Percentiles rank a stretch among this genome's conserved stretches.
Conservation (phyloP, 2,113 vertebrate genomes). For the Antechinus stuartii region DNA sequence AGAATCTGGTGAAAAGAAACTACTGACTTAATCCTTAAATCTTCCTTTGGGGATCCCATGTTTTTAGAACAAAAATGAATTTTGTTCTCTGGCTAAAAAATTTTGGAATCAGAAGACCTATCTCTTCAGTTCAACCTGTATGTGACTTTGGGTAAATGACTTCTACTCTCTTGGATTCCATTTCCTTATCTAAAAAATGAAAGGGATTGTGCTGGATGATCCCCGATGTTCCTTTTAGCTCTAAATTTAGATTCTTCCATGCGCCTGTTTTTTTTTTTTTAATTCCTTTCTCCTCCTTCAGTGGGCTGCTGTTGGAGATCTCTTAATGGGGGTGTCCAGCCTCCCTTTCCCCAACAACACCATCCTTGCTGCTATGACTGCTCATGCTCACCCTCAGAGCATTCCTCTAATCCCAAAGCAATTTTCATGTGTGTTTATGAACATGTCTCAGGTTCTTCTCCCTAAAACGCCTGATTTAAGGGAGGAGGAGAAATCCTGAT, state of each 20-base stretch:
- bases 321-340: background rate
- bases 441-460: background rate
- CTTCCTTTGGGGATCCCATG: background rate
- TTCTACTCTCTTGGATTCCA: background rate
- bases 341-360: background rate
- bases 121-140: background rate
- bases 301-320: too few species aligned
- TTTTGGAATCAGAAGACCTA: background rate
- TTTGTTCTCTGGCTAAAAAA: background rate
- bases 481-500: background rate
- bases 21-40: background rate
- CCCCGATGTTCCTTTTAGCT: background rate
- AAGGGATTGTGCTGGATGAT: too few species aligned
- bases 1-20: too few species aligned
- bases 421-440: background rate
- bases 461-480: background rate
- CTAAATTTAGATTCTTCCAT: background rate
- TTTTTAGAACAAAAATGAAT: background rate
- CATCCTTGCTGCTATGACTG: background rate
- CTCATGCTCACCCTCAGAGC: background rate
- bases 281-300: background rate
- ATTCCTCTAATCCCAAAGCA: background rate
- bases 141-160: slow-evolving; percentile 21
- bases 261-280: background rate
- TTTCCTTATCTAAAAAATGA: background rate